phyloP scores from a whole-genome alignment of 92 coral and sea anemone species.

The Epizoanthus stellaris region DNA sequence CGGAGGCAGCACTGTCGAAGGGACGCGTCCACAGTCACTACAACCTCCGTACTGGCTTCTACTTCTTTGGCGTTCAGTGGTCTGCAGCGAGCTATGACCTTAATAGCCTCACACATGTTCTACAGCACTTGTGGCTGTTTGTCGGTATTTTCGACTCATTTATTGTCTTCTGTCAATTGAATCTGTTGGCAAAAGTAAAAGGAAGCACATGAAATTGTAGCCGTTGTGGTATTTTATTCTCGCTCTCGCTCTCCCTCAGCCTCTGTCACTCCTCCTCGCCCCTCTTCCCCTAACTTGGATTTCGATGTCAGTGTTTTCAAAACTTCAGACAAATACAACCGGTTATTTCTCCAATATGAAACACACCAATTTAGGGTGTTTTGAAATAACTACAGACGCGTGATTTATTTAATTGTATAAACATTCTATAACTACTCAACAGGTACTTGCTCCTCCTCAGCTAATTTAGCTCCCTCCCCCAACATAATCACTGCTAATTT shows the following conservation, averaged over 20 bases:
- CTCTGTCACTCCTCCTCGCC: no score
- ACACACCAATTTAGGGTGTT: no score
- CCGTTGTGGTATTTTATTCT: no score
- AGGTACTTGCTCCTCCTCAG: neutral
- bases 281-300: no score
- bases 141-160: slow-evolving; percentile 29
- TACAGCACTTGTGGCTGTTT: slow-evolving; percentile 36
- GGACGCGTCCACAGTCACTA: slow-evolving; percentile 67
- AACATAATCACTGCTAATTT: neutral
- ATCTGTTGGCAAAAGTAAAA: neutral
- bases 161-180: neutral
- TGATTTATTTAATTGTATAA: no score
- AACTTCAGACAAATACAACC: no score
- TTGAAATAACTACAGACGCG: no score
- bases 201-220: no score
- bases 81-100: slow-evolving; percentile 88
- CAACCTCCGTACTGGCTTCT: slow-evolving; percentile 70
- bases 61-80: slow-evolving; percentile 76
- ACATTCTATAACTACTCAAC: neutral
- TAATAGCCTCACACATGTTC: slow-evolving; percentile 62
- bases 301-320: no score
- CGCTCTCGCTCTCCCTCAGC: no score
- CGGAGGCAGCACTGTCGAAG: slow-evolving; percentile 71
- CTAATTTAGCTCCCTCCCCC: slow-evolving; percentile 1
- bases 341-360: no score